Evolutionary conservation across 2,113 vertebrate species (phyloP), one percentile per base, ranked within the genome.

Genomic region (Chionodraco myersi): DNA sequence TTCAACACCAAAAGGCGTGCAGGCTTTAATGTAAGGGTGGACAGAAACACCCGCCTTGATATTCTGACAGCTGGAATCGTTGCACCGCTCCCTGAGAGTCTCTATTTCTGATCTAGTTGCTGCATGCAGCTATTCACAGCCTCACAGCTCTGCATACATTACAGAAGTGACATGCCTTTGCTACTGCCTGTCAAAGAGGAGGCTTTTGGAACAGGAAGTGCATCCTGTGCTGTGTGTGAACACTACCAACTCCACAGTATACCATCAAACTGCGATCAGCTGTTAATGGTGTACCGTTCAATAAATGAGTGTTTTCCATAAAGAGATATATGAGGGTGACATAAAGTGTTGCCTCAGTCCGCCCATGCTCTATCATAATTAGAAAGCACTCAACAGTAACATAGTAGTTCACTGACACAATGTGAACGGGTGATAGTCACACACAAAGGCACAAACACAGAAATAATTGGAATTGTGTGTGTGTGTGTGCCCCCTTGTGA

Each of bases 121-220:
- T 89, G 87, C 77, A 84, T 70, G 71, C 81, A 67, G 75, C 78
- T 84, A 66, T 80, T 89, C 82, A 71, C 82, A 52, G 66, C 71
- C 74, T 74, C 79, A 77, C 57, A 82, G 81, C 71, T 49, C 78
- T 86, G 65, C 78, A 72, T 12, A 64, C 79, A 85, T 89, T 85
- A 89, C 65, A 77, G 72, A 72, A 68, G n/a, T 66, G 82, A 74
- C 75, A 69, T 26, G 72, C 75, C 48, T 72, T 69, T 69, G 71
- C 60, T 21, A 48, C 65, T 34, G 79, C 69, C 79, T 72, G 56
- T 85, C 72, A 85, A 73, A 66, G 76, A 10, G 48, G 49, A 61
- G 64, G 30, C 83, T 80, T 21, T 49, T 23, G 34, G 58, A 71
- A 36, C 78, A 64, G 45, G 47, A 79, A 10, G 49, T n/a, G 45